phyloP scores from a whole-genome alignment of 2,888 invertebrate genomes.

The Phytoseiulus persimilis region DNA sequence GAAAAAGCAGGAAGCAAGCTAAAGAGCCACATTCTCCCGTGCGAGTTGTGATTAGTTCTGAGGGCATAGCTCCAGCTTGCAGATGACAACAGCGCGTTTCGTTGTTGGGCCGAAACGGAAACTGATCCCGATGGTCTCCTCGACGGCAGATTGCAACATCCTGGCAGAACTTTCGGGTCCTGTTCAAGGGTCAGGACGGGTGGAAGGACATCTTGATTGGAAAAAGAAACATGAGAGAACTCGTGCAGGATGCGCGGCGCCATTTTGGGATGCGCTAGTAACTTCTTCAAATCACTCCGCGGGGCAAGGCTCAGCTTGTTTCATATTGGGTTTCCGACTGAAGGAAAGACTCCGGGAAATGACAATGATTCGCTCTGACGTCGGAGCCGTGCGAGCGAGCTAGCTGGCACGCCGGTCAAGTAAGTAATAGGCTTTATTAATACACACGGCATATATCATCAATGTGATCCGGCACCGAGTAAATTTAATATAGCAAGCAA shows the following conservation, averaged over 20 bases:
- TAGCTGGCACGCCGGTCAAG: background rate
- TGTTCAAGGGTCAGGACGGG: no score
- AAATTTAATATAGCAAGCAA: background rate
- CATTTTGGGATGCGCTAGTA: no score
- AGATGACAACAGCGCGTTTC: background rate
- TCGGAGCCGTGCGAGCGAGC: background rate
- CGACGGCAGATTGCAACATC: no score
- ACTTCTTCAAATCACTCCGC: no score
- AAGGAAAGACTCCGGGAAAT: background rate
- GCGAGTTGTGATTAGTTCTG: background rate
- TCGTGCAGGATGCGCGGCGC: no score
- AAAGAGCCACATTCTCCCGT: background rate
- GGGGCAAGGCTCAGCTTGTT: no score
- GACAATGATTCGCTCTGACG: background rate
- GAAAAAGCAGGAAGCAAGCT: background rate
- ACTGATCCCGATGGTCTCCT: no score
- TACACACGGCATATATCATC: background rate
- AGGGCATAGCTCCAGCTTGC: background rate
- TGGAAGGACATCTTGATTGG: no score
- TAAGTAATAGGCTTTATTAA: background rate
- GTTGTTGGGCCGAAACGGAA: no score
- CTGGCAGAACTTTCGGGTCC: no score
- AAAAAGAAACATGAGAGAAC: no score
- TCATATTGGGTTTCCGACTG: background rate
- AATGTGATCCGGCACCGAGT: background rate